Conservation (phyloP, 1,140 invertebrate species). For the Drosophila sp. region DNA sequence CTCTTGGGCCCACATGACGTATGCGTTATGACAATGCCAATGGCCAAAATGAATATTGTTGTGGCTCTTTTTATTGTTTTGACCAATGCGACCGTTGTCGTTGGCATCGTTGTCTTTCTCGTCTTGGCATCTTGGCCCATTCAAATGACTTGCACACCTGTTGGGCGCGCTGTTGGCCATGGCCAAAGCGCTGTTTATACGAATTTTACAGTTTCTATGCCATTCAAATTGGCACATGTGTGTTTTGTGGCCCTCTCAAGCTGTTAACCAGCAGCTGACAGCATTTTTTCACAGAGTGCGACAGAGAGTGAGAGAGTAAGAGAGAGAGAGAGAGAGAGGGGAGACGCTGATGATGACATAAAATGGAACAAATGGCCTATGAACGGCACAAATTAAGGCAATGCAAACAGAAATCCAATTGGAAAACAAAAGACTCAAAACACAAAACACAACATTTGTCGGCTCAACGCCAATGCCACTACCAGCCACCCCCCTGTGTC, state of each 20-base stretch:
- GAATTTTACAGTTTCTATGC: slow-evolving; percentile 53
- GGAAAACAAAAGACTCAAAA: slow-evolving; percentile 62
- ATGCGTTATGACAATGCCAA: slow-evolving; percentile 76
- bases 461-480: slow-evolving; percentile 36
- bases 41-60: slow-evolving; percentile 49
- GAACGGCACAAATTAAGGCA: slow-evolving; percentile 79
- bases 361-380: slow-evolving; percentile 82
- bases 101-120: slow-evolving; percentile 32
- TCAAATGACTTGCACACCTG: slow-evolving; percentile 75
- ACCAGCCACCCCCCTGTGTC: slow-evolving; percentile 4
- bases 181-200: slow-evolving; percentile 51
- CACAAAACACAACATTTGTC: slow-evolving; percentile 65
- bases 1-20: slow-evolving; percentile 64
- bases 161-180: slow-evolving; percentile 65
- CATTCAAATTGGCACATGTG: slow-evolving; percentile 68
- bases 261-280: slow-evolving; percentile 62
- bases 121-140: slow-evolving; percentile 71
- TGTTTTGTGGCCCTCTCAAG: slow-evolving; percentile 48
- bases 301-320: neutral
- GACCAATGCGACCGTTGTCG: slow-evolving; percentile 15
- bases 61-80: slow-evolving; percentile 46
- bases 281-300: slow-evolving; percentile 50
- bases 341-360: slow-evolving; percentile 74
- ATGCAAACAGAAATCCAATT: slow-evolving; percentile 77
- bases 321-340: neutral